Evolutionary conservation across 2,888 invertebrate genomes (phyloP).

Genomic region (Drosophila atroscutellata): DNA sequence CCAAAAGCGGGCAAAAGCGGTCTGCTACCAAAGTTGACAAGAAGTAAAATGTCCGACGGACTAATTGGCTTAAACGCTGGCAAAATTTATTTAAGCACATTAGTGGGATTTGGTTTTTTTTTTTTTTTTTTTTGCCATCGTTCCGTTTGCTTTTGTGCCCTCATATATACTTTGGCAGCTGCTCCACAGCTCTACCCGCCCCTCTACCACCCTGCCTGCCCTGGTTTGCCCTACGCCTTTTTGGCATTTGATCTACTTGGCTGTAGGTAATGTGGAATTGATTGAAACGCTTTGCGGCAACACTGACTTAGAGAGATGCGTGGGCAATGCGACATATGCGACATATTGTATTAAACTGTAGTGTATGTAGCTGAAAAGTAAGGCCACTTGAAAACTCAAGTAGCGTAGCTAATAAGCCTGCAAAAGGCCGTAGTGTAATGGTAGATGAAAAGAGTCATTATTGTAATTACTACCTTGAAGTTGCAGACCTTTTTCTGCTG

Average conservation of each 20-base stretch:
- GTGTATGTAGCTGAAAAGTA: slow-evolving; percentile 23
- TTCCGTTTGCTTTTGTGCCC: slow-evolving; percentile 30
- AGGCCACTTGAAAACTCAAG: slow-evolving; percentile 11
- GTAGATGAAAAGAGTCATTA: not conserved
- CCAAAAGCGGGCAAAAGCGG: slow-evolving; percentile 55
- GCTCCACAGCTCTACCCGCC: slow-evolving; percentile 31
- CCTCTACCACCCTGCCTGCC: not conserved
- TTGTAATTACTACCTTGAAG: not conserved
- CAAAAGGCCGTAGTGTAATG: slow-evolving; percentile 6
- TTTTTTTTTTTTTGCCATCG: slow-evolving; percentile 55
- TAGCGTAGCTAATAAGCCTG: slow-evolving; percentile 26
- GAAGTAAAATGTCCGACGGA: slow-evolving; percentile 84
- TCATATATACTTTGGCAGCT: slow-evolving; percentile 53
- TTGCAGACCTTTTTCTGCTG: not conserved
- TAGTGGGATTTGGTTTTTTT: slow-evolving; percentile 80
- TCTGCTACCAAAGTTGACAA: slow-evolving; percentile 81
- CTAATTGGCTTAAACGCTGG: slow-evolving; percentile 84
- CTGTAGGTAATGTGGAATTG: slow-evolving; percentile 49
- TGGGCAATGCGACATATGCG: slow-evolving; percentile 22
- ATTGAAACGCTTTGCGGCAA: slow-evolving; percentile 51
- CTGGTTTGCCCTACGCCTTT: slow-evolving; percentile 18
- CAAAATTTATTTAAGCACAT: slow-evolving; percentile 81
- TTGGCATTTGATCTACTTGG: slow-evolving; percentile 60
- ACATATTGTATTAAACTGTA: slow-evolving; percentile 1
- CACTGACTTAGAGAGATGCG: slow-evolving; percentile 24